A percentile compares a stretch with the other conserved stretches of the same genome.
phyloP scores from a whole-genome alignment of 2,888 invertebrate genomes.

The Tanypteryx hageni region DNA sequence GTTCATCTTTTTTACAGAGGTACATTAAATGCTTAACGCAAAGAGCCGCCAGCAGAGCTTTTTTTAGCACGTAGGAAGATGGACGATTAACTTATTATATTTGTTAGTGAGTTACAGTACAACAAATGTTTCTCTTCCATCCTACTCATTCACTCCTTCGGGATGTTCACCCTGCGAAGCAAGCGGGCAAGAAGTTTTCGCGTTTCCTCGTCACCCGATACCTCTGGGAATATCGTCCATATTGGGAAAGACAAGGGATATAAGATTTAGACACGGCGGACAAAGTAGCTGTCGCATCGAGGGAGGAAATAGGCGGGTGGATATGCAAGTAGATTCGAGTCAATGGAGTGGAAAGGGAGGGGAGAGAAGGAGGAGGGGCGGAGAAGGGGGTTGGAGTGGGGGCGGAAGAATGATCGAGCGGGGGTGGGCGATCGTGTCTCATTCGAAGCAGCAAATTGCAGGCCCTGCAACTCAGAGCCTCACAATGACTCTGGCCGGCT shows the following conservation, averaged over 20 bases:
- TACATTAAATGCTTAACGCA: too few species aligned
- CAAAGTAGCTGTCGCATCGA: slow-evolving; percentile 2
- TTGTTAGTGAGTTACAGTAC: too few species aligned
- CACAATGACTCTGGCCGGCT: slow-evolving; percentile 55
- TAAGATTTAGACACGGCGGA: slow-evolving; percentile 9
- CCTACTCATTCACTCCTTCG: background rate
- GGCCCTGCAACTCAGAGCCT: slow-evolving; percentile 47
- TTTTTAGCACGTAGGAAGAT: too few species aligned
- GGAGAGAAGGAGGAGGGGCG: background rate
- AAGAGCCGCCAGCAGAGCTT: too few species aligned
- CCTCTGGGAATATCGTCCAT: background rate
- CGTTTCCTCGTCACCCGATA: background rate
- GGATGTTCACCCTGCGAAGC: background rate
- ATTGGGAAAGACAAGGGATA: slow-evolving; percentile 25
- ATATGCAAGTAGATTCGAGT: background rate
- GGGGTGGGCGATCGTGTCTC: slow-evolving; percentile 56
- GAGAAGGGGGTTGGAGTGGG: background rate
- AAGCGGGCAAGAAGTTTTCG: background rate
- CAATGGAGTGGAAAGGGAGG: slow-evolving; percentile 4
- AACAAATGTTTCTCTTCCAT: background rate
- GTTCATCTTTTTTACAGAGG: too few species aligned
- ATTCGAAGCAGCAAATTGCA: slow-evolving; percentile 58
- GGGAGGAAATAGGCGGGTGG: background rate
- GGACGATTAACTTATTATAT: too few species aligned
- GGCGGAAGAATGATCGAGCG: background rate